Conservation (phyloP, 2,797 vertebrate species). For the Sebastes oblongus region DNA sequence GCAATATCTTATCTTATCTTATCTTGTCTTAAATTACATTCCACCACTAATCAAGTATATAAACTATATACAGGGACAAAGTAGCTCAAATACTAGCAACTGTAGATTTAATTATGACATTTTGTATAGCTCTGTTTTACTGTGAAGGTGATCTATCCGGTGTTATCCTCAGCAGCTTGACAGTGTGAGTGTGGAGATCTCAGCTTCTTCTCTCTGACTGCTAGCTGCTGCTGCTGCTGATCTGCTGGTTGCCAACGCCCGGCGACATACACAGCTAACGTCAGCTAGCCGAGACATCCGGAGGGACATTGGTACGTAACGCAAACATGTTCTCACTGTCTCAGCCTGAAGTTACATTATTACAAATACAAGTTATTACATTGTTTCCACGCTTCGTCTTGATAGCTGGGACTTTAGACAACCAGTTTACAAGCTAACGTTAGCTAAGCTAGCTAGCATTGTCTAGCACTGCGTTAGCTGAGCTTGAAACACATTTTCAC, state of each 20-base stretch:
- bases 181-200: not conserved
- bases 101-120: not conserved
- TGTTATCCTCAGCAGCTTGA: not conserved
- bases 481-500: not conserved
- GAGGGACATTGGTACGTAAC: conserved; percentile 52
- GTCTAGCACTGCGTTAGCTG: conserved; percentile 33
- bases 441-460: conserved; percentile 47
- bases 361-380: not conserved
- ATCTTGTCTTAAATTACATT: not conserved
- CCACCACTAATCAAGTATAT: not conserved
- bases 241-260: conserved; percentile 83
- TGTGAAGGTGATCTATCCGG: conserved; percentile 39
- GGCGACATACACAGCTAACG: conserved; percentile 62
- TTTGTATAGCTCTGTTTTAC: not conserved
- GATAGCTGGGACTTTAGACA: not conserved
- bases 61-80: not conserved
- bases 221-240: conserved; percentile 62
- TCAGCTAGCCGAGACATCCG: conserved; percentile 24
- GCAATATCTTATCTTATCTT: no score
- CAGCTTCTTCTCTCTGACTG: conserved; percentile 13
- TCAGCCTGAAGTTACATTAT: not conserved
- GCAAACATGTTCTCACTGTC: not conserved
- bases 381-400: not conserved
- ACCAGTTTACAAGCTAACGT: not conserved
- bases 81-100: accelerated